A percentile compares a stretch with the other conserved stretches of the same genome.
phyloP scores from a whole-genome alignment of 2,113 vertebrate species.

The Pseudolaguvia tuberculata region DNA sequence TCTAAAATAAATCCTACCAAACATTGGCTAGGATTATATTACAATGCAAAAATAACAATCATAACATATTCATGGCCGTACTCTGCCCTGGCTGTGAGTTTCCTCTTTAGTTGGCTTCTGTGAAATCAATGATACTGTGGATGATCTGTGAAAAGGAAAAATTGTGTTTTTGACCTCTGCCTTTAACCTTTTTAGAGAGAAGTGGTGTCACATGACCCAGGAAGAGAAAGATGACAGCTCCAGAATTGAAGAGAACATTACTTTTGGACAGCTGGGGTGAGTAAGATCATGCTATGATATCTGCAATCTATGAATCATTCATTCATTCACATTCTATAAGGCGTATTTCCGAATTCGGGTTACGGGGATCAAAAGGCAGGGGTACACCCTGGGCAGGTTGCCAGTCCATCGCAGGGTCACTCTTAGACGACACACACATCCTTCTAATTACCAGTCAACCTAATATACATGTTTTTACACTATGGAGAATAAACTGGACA shows the following conservation, averaged over 20 bases:
- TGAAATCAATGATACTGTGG: background rate
- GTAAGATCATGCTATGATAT: constrained; percentile 14
- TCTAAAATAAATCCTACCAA: background rate
- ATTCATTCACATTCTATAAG: no score
- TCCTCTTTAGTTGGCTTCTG: background rate
- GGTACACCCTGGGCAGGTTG: no score
- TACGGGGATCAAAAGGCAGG: no score
- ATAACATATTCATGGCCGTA: background rate
- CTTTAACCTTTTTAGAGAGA: constrained; percentile 76
- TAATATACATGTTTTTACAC: no score
- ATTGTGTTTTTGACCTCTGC: constrained; percentile 28
- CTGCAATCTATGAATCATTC: no score
- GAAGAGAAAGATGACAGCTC: constrained; percentile 89
- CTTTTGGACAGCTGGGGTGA: constrained; percentile 94
- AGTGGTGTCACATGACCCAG: constrained; percentile 96
- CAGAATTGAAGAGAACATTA: constrained; percentile 92
- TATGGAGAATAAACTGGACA: no score
- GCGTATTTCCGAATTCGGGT: no score
- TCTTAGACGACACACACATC: no score
- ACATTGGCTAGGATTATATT: background rate
- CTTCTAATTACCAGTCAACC: no score
- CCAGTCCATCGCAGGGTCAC: no score
- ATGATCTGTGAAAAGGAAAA: background rate
- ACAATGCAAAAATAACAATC: background rate
- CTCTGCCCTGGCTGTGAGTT: constrained; percentile 1